Base-by-base conservation (phyloP, 2,797 vertebrate species). In the Spheniscus humboldti region DNA sequence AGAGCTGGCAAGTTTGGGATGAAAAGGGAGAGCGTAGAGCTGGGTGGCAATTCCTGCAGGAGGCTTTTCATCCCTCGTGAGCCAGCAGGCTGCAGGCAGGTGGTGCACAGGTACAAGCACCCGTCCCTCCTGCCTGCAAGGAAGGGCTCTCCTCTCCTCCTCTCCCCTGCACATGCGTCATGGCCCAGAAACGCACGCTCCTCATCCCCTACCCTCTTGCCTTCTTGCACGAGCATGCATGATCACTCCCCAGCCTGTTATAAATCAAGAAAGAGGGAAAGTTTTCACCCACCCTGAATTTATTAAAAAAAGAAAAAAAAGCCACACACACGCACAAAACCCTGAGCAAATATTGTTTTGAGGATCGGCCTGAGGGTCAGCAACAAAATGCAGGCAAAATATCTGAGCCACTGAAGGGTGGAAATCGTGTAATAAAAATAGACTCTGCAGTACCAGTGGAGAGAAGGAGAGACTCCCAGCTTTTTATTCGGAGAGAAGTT, bases 281-380 rank as follows among this genome's bases (percentile, higher is more conserved):
- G 30, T 19, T 85, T 68, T 88, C 16, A 33, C n/a, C 45, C 13
- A 6, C 10, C 18, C 11, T 68, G 85, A 66, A 86, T 82, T 84
- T 63, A 18, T 73, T 41, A 53, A 4, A 24, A 24, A 17, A 55
- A 24, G 22, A 53, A 15, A 15, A 37, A 60, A 64, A 87, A 87
- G 16, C 45, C 68, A 19, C 22, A 5, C 3, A 1, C 27, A 0
- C 2, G 0, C 3, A 0, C 50, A 31, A 77, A 95, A 62, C 52
- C 63, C 68, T 67, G 85, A 95, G 85, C 90, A 96, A 94, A 94
- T 76, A 77, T 52, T 84, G 86, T 86, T 91, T 62, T 39, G 83
- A 55, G 89, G 85, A 69, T 48, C 90, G 87, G 91, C 95, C 81
- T 52, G 59, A 25, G 57, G 84, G 89, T 94, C 93, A 95, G 85